Evolutionary conservation across 2,113 vertebrate species (phyloP), one percentile per base, ranked within the genome.

Genomic region (Mobula birostris): DNA sequence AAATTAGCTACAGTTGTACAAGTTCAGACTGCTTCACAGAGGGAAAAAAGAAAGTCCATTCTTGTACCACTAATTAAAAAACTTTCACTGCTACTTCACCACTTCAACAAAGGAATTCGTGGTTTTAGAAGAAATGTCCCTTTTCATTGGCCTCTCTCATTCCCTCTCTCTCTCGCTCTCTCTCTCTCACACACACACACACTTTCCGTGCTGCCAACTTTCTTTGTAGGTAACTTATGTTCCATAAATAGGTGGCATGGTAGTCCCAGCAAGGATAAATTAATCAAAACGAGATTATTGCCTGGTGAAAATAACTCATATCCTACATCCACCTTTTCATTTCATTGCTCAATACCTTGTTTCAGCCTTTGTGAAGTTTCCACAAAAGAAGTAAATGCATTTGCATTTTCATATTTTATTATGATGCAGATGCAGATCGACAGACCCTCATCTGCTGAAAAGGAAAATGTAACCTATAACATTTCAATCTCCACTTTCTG

Each of bases 1-100:
- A 93, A 96, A 96, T 96, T 96, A 96, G 96, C 95, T 91, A 96
- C 96, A 96, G 94, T 96, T 95, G 95, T 96, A 95, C 95, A 94
- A 95, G 95, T 96, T 96, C 95, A 96, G 95, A 94, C 36, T 74
- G 66, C 90, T 93, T 93, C 90, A 93, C 68, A 93, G 66, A 93
- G 88, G 32, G 36, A 24, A 74, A 48, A 70, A 40, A 27, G 14
- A 72, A 72, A 74, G 32, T 74, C 68, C 68, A 72, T 70, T 93
- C 90, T 72, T 48, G 70, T 72, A 93, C 32, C 90, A 93, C 90
- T 74, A 93, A 93, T 93, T 93, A 70, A 93, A 93, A 93, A 93
- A 48, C 90, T 93, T 93, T 93, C 90, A 48, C 90, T 72, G 63
- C 66, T 93, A 36, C 90, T 24, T 70, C 68, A 36, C 70, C 21